A percentile compares a stretch with the other conserved stretches of the same genome.
Conservation (phyloP, 1,140 invertebrate genomes). For the Ericerus pela region DNA sequence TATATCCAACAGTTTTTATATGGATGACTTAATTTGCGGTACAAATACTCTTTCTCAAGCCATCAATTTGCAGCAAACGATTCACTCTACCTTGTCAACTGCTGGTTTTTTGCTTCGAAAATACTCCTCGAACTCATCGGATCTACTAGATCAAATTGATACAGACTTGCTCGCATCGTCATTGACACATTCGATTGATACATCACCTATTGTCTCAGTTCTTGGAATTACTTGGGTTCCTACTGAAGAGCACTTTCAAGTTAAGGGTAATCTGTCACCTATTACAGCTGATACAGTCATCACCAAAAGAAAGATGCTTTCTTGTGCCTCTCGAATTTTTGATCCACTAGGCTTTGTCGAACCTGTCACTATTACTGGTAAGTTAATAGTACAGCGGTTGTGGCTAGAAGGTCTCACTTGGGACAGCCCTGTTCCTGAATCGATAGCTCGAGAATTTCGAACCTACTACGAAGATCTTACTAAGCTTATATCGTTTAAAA, state of each 20-base stretch:
- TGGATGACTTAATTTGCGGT: conserved; percentile 7
- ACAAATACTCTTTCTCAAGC: neutral
- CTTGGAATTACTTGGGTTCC: no score
- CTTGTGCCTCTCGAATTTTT: neutral
- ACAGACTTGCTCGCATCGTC: neutral
- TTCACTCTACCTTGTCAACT: neutral
- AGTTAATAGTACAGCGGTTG: neutral
- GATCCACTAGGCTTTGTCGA: neutral
- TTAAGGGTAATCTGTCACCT: no score
- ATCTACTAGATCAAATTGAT: neutral
- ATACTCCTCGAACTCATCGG: neutral
- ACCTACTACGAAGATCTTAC: no score
- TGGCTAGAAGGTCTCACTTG: neutral
- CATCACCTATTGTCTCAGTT: no score
- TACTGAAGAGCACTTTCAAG: no score
- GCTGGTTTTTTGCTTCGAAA: conserved; percentile 10
- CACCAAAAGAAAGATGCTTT: conserved; percentile 5
- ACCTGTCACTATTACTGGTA: neutral
- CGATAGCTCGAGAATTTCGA: conserved; percentile 11
- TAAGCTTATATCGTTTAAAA: no score
- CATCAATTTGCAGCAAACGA: neutral
- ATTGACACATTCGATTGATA: no score
- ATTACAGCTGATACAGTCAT: neutral
- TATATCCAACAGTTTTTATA: neutral
- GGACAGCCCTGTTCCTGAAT: neutral